phyloP scores from a whole-genome alignment of 2,888 invertebrate species.

The Morpho deidamia region DNA sequence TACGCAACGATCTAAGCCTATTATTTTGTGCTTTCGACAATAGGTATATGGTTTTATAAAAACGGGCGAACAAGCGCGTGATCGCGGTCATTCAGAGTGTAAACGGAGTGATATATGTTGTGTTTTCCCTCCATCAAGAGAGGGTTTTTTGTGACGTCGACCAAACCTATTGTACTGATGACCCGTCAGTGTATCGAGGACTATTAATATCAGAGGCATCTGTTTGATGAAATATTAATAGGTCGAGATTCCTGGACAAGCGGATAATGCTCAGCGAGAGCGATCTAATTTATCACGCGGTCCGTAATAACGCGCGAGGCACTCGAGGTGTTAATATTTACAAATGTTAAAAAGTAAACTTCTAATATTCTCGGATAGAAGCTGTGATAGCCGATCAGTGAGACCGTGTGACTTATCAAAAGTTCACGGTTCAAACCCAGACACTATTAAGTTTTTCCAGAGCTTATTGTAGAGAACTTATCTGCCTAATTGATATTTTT shows the following conservation, averaged over 20 bases:
- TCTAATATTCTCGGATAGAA: conserved; percentile 2
- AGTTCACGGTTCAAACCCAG: no score
- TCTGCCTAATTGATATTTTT: no score
- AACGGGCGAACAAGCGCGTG: background rate
- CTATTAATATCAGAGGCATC: conserved; percentile 47
- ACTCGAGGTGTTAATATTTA: conserved; percentile 60
- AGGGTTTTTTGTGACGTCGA: conserved; percentile 37
- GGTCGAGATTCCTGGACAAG: conserved; percentile 50
- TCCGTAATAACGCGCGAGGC: conserved; percentile 25
- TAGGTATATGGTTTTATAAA: background rate
- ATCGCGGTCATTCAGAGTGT: conserved; percentile 19
- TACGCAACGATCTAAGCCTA: conserved; percentile 7
- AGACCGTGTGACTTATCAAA: no score
- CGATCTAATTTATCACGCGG: conserved; percentile 51
- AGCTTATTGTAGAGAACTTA: no score
- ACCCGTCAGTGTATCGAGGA: conserved; percentile 30
- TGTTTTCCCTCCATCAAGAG: conserved; percentile 43
- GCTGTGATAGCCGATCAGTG: no score
- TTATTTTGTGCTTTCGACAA: background rate
- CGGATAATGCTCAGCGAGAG: conserved; percentile 38
- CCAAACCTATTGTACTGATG: conserved; percentile 28
- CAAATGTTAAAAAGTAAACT: conserved; percentile 27
- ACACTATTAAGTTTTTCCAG: no score
- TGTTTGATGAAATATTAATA: conserved; percentile 68
- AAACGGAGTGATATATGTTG: conserved; percentile 31